Evolutionary conservation across 2,888 invertebrate species (phyloP).

Genomic region (Plusia festucae): DNA sequence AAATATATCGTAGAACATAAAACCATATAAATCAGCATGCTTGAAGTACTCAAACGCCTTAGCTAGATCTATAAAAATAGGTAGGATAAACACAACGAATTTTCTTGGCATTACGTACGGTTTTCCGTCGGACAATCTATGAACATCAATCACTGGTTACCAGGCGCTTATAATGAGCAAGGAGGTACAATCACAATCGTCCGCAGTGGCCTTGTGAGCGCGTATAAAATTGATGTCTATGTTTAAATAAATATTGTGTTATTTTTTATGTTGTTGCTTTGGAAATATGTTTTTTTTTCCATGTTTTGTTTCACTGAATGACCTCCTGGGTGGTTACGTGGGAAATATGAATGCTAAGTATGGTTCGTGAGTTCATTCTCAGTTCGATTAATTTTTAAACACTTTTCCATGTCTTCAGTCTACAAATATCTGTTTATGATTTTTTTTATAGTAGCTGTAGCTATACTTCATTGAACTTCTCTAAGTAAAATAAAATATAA

Average conservation of each 20-base stretch:
- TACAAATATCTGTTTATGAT: no score
- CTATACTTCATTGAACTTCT: no score
- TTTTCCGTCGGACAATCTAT: constrained; percentile 50
- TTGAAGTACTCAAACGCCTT: not conserved
- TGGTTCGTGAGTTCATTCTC: not conserved
- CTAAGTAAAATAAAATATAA: no score
- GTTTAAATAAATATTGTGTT: constrained; percentile 29
- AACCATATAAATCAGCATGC: not conserved
- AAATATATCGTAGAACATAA: not conserved
- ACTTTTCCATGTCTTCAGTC: no score
- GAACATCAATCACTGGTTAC: constrained; percentile 60
- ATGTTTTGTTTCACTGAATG: not conserved
- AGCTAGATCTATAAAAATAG: constrained; percentile 11
- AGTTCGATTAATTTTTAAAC: no score
- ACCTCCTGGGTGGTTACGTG: not conserved
- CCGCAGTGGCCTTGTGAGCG: constrained; percentile 59
- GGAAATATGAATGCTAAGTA: not conserved
- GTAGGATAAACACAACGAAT: constrained; percentile 28
- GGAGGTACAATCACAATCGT: constrained; percentile 57
- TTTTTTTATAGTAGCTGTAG: no score
- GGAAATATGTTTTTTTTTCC: not conserved
- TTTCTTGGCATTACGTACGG: constrained; percentile 50
- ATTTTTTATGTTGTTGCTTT: constrained; percentile 14
- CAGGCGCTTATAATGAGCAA: constrained; percentile 58
- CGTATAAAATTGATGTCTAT: constrained; percentile 35